Evolutionary conservation across 2,113 vertebrate genomes (phyloP).

Genomic region (Callorhinus ursinus): DNA sequence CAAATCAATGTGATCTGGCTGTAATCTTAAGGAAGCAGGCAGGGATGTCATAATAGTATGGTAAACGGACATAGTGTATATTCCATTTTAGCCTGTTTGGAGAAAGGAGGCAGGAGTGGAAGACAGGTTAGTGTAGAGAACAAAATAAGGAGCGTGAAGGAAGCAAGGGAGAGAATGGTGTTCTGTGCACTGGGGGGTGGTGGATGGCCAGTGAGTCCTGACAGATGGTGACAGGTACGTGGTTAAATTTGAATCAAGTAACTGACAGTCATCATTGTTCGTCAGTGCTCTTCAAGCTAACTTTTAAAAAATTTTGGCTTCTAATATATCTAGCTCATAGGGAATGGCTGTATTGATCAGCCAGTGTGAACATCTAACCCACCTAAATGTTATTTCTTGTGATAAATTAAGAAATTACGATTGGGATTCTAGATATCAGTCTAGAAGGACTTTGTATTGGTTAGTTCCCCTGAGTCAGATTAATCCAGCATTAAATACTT

Average conservation of each 20-base stretch:
- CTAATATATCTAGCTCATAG: background rate
- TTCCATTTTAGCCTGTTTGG: background rate
- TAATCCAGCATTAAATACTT: background rate
- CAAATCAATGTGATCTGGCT: background rate
- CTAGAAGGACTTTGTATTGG: background rate
- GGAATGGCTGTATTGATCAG: background rate
- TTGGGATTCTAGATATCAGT: background rate
- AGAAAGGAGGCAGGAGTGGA: background rate
- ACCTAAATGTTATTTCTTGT: background rate
- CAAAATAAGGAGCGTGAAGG: background rate
- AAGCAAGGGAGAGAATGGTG: background rate
- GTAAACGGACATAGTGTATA: background rate
- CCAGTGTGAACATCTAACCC: background rate
- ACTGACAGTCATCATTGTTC: background rate
- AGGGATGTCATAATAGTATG: background rate
- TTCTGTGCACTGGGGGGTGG: background rate
- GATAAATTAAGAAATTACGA: background rate
- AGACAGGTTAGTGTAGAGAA: background rate
- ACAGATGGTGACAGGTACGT: background rate
- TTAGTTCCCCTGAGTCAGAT: background rate
- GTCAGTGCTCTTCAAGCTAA: background rate
- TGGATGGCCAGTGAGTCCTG: rapidly evolving
- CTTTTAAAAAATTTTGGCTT: background rate
- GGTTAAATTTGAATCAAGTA: background rate
- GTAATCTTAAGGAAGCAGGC: background rate